A percentile compares a stretch with the other conserved stretches of the same genome.
phyloP scores from a whole-genome alignment of 2,113 vertebrate species.

The Oceanites oceanicus region DNA sequence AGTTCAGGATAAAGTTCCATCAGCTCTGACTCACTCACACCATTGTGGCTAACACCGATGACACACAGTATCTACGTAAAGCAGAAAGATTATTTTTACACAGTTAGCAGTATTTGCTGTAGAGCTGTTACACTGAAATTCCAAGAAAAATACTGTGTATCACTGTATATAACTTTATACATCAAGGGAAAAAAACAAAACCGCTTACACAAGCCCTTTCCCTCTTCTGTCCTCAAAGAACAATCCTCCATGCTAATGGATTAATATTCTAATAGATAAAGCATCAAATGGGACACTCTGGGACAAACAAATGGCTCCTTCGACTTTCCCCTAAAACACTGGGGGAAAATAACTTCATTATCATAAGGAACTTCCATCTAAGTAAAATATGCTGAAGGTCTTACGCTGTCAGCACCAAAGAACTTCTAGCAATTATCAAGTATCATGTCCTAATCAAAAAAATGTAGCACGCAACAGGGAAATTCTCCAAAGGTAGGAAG shows the following conservation, averaged over 20 bases:
- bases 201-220: not conserved
- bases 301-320: not conserved
- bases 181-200: not conserved
- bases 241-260: not conserved
- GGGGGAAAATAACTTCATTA: not conserved
- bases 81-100: not conserved
- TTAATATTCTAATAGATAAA: not conserved
- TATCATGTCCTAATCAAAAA: not conserved
- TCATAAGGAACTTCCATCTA: not conserved
- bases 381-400: not conserved
- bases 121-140: not conserved
- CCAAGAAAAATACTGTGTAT: not conserved
- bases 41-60: conserved; percentile 90
- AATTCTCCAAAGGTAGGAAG: not conserved
- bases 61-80: conserved; percentile 86
- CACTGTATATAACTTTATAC: not conserved
- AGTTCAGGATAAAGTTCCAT: conserved; percentile 87
- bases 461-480: not conserved
- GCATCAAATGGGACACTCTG: not conserved
- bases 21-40: conserved; percentile 91
- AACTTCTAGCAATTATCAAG: not conserved
- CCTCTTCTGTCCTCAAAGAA: not conserved
- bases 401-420: not conserved
- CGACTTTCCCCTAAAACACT: not conserved
- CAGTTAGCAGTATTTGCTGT: not conserved